Percentiles rank a stretch among this genome's conserved stretches.
phyloP scores from a whole-genome alignment of 2,797 vertebrate species.

The Alcedo atthis region DNA sequence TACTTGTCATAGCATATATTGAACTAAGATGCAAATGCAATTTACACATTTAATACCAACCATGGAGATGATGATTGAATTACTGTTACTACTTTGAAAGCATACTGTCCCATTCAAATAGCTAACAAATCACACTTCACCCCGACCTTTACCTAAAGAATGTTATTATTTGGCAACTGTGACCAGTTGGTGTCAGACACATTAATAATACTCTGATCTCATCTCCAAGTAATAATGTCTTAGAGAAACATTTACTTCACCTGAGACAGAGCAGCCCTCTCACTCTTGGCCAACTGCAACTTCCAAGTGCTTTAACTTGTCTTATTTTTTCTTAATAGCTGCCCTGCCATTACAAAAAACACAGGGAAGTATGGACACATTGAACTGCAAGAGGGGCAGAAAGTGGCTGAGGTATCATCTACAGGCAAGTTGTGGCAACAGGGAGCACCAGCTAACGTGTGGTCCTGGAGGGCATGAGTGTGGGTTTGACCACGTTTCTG shows the following conservation, averaged over 20 bases:
- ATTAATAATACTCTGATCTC: not conserved
- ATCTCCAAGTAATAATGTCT: not conserved
- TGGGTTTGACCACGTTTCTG: fast-evolving
- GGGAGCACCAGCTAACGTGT: fast-evolving
- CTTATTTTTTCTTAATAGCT: not conserved
- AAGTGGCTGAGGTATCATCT: not conserved
- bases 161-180: not conserved
- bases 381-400: fast-evolving
- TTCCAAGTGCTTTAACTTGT: fast-evolving
- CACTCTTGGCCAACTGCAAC: not conserved
- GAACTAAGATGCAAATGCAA: not conserved
- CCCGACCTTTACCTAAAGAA: not conserved
- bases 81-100: not conserved
- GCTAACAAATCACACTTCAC: not conserved
- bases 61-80: not conserved
- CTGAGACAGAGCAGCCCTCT: not conserved
- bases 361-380: fast-evolving
- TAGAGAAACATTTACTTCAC: not conserved
- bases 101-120: not conserved
- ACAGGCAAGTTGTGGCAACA: fast-evolving
- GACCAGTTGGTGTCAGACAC: not conserved
- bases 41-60: not conserved
- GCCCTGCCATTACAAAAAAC: not conserved
- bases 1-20: not conserved
- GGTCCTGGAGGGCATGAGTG: fast-evolving